A percentile compares a stretch with the other conserved stretches of the same genome.
Conservation (phyloP, 2,888 invertebrate species). For the Parascotia fuliginaria region DNA sequence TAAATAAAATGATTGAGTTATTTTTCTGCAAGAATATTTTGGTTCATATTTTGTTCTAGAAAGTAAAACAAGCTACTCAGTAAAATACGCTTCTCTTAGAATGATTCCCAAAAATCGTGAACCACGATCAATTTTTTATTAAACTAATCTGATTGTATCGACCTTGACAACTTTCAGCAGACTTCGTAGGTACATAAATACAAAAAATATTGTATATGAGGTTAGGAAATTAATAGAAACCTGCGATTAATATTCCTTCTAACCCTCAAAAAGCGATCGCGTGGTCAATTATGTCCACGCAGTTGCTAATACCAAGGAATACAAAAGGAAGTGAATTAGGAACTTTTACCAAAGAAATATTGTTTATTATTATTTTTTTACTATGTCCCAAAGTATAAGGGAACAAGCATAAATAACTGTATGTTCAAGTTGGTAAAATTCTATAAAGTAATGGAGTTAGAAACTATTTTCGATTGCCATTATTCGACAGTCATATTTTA, state of each 20-base stretch:
- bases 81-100: no score
- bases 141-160: no score
- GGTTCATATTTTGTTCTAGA: no score
- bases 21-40: no score
- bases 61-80: no score
- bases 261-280: constrained; percentile 39
- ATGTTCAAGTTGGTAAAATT: constrained; percentile 9
- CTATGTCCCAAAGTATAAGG: constrained; percentile 8
- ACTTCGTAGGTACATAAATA: constrained; percentile 6
- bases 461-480: constrained; percentile 19
- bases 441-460: constrained; percentile 7
- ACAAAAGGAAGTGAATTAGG: constrained; percentile 38
- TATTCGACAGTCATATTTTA: constrained; percentile 13
- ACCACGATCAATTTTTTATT: no score
- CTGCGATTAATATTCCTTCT: constrained; percentile 34
- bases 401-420: constrained; percentile 14
- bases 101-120: no score
- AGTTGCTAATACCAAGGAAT: constrained; percentile 26
- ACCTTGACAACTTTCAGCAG: no score
- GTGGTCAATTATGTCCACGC: constrained; percentile 46
- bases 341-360: constrained; percentile 26
- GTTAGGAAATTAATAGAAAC: constrained; percentile 26
- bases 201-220: background rate
- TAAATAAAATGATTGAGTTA: no score
- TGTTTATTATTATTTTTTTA: constrained; percentile 10